Percentiles rank a stretch among this genome's conserved stretches.
phyloP scores from a whole-genome alignment of 2,113 vertebrate genomes.

The Bolborhynchus lineola region DNA sequence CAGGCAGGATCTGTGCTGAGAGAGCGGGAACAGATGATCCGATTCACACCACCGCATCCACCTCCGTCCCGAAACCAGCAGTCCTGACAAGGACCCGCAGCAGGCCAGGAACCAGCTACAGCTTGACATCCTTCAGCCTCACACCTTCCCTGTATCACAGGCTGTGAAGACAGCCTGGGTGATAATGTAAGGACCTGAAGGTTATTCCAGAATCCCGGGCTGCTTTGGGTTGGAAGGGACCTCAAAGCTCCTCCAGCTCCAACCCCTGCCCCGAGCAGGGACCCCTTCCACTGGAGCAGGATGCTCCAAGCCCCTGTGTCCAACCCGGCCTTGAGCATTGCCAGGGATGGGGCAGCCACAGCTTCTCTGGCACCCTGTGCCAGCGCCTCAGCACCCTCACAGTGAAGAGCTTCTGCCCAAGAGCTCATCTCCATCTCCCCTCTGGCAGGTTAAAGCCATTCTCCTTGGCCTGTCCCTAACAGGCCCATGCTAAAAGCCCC shows the following conservation, averaged over 20 bases:
- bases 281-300: neutral
- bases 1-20: neutral
- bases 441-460: neutral
- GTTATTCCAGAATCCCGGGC: neutral
- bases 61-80: neutral
- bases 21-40: neutral
- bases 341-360: too few relatives aligned
- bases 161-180: neutral
- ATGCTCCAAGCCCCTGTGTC: too few relatives aligned
- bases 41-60: neutral
- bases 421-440: neutral
- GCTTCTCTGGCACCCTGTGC: too few relatives aligned
- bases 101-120: neutral
- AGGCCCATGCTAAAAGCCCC: neutral
- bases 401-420: neutral
- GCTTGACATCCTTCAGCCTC: neutral
- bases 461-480: neutral
- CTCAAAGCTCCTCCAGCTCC: fast-evolving
- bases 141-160: neutral
- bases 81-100: fast-evolving
- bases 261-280: neutral
- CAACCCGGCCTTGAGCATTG: too few relatives aligned
- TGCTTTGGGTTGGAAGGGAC: neutral
- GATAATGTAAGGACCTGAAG: neutral
- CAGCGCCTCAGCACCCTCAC: too few relatives aligned